These are phyloP conservation scores for Salminus brasiliensis DNA, from an alignment of 2,113 vertebrate species.

Conservation along the genomic window DNA sequence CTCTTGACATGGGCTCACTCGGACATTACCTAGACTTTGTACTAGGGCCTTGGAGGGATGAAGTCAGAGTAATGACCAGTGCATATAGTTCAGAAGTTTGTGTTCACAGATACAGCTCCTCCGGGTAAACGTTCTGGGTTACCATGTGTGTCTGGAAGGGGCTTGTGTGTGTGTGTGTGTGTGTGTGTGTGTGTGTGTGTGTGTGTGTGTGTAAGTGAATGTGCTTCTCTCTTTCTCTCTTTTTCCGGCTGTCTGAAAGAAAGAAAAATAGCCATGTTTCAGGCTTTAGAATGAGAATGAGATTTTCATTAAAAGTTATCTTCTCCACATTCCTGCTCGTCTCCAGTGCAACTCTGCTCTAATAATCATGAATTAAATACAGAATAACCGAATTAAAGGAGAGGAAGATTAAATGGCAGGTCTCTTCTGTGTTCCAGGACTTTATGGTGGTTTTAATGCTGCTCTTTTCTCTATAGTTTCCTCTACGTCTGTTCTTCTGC, in stretches of 20 bases:
- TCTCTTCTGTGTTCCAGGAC: neutral
- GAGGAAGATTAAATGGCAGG: conserved; percentile 24
- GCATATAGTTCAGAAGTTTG: no score
- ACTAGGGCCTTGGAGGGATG: no score
- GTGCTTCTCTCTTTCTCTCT: neutral
- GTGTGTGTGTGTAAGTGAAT: no score
- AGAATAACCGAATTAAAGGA: neutral
- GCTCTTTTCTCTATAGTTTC: neutral
- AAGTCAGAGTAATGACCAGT: no score
- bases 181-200: no score
- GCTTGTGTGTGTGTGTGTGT: no score
- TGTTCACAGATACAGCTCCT: no score
- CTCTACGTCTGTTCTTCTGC: neutral
- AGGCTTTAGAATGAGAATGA: neutral
- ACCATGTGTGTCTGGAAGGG: no score
- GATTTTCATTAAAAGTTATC: conserved; percentile 35
- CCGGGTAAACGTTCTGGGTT: no score
- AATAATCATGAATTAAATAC: conserved; percentile 1
- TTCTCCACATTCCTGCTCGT: neutral
- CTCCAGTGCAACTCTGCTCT: neutral
- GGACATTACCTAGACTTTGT: no score
- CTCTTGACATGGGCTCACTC: no score
- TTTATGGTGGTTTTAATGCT: neutral
- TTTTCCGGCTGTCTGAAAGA: neutral
- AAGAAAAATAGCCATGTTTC: neutral